Evolutionary conservation across 2,113 vertebrate genomes (phyloP).

Genomic region (Tenebrosternarchus preto): DNA sequence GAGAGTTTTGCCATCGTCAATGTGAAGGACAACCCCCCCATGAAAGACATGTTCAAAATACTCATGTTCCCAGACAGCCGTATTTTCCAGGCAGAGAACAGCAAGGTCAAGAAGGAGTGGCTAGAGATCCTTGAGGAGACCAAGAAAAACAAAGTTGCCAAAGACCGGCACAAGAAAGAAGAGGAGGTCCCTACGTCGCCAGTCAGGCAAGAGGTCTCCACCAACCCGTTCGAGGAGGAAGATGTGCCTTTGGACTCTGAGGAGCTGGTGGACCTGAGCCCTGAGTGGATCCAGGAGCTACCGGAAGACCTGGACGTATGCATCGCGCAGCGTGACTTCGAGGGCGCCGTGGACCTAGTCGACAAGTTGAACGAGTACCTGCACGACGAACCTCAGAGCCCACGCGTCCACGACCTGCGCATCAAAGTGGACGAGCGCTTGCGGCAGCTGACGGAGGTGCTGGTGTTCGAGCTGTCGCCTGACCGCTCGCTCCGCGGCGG

Average conservation of each 20-base stretch:
- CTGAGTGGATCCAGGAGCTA: slow-evolving; percentile 96
- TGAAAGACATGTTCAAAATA: slow-evolving; percentile 99
- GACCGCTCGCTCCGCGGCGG: slow-evolving; percentile 91
- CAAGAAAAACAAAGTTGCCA: slow-evolving; percentile 86
- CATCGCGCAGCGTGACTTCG: slow-evolving; percentile 96
- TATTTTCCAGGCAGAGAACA: slow-evolving; percentile 97
- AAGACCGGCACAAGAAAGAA: slow-evolving; percentile 83
- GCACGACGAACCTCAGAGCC: slow-evolving; percentile 81
- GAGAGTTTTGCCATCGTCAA: slow-evolving; percentile 94
- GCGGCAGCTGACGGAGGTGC: slow-evolving; percentile 90
- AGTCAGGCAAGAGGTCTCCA: slow-evolving; percentile 70
- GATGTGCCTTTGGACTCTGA: slow-evolving; percentile 61
- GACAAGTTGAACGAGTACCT: slow-evolving; percentile 91
- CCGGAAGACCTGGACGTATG: slow-evolving; percentile 96
- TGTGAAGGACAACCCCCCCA: slow-evolving; percentile 96
- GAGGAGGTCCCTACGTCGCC: slow-evolving; percentile 77
- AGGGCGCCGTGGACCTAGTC: slow-evolving; percentile 93
- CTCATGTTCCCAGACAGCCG: slow-evolving; percentile 97
- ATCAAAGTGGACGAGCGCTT: slow-evolving; percentile 86
- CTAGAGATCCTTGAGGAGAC: slow-evolving; percentile 94
- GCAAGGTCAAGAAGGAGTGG: slow-evolving; percentile 98
- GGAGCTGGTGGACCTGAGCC: slow-evolving; percentile 82
- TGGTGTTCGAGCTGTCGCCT: slow-evolving; percentile 94
- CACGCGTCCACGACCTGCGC: slow-evolving; percentile 84
- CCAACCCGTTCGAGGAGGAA: slow-evolving; percentile 85